phyloP scores from a whole-genome alignment of 2,888 invertebrate genomes.

The Plusia festucae region DNA sequence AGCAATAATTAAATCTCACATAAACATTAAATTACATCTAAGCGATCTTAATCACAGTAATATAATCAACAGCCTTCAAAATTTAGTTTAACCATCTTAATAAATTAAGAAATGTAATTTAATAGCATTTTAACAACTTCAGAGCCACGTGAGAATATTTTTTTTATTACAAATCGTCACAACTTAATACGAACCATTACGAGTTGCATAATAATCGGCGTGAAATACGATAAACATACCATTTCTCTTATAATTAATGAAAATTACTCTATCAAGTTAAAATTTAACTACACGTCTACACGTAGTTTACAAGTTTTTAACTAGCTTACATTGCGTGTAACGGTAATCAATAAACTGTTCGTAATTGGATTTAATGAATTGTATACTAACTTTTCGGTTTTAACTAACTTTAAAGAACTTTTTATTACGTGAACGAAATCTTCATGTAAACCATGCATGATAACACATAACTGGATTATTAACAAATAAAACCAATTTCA shows the following conservation, averaged over 20 bases:
- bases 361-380: conserved; percentile 30
- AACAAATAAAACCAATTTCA: too few species aligned
- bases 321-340: conserved; percentile 17
- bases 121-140: conserved; percentile 19
- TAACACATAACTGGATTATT: too few species aligned
- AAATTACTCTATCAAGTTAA: conserved; percentile 47
- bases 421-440: neutral
- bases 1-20: neutral
- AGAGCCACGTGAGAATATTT: conserved; percentile 37
- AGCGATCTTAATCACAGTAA: conserved; percentile 29
- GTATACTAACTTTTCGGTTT: conserved; percentile 1
- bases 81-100: conserved; percentile 28
- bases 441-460: too few species aligned
- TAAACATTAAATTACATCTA: conserved; percentile 21
- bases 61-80: conserved; percentile 37
- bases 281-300: conserved; percentile 26
- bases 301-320: conserved; percentile 40
- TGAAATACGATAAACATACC: conserved; percentile 35
- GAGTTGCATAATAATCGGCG: conserved; percentile 16
- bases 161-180: conserved; percentile 13
- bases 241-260: conserved; percentile 36
- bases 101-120: conserved; percentile 23
- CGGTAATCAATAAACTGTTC: conserved; percentile 19
- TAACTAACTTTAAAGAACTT: neutral
- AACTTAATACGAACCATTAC: conserved; percentile 18